A percentile compares a stretch with the other conserved stretches of the same genome.
phyloP scores from a whole-genome alignment of 1,140 invertebrate species.

The Ditylenchus dipsaci region DNA sequence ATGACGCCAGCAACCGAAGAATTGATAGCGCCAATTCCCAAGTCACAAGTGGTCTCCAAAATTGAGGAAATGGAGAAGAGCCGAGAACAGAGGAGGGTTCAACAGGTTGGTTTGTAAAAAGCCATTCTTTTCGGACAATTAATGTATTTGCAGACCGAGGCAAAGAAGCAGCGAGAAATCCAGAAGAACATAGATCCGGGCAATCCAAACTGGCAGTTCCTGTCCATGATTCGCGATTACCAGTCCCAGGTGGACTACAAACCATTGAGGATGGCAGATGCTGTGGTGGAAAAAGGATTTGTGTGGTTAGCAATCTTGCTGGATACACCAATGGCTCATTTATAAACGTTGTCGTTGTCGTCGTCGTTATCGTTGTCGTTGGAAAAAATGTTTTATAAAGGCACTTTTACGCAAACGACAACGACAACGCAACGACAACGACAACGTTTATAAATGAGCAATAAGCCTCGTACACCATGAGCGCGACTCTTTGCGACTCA shows the following conservation, averaged over 20 bases:
- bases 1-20: neutral
- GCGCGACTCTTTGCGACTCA: no score
- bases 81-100: slow-evolving; percentile 83
- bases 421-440: no score
- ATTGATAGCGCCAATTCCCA: slow-evolving; percentile 33
- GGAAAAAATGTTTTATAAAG: no score
- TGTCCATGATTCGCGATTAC: slow-evolving; percentile 92
- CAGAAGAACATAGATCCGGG: slow-evolving; percentile 76
- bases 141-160: neutral
- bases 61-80: slow-evolving; percentile 92
- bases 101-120: slow-evolving; percentile 4
- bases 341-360: no score
- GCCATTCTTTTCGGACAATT: neutral
- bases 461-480: no score
- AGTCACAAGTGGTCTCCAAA: slow-evolving; percentile 82
- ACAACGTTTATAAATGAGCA: no score
- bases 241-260: slow-evolving; percentile 79
- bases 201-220: slow-evolving; percentile 91
- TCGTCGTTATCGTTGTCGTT: no score
- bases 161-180: slow-evolving; percentile 59
- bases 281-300: slow-evolving; percentile 93
- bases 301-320: slow-evolving; percentile 64
- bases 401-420: no score
- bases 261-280: slow-evolving; percentile 77
- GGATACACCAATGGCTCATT: no score